Conservation (phyloP, 2,888 invertebrate genomes). For the Epinotia ramella region DNA sequence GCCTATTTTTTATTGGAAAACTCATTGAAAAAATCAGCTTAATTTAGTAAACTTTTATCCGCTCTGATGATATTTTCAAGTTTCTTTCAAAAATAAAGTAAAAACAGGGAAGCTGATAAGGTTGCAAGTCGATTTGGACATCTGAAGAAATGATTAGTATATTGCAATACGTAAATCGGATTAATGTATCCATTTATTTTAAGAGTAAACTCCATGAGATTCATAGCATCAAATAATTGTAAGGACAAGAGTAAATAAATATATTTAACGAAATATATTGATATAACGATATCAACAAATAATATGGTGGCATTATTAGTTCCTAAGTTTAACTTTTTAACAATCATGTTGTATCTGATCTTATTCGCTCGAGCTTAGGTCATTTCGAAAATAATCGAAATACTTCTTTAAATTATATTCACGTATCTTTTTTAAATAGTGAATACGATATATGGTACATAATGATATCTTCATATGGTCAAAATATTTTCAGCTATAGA, state of each 20-base stretch:
- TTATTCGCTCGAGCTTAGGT: not conserved
- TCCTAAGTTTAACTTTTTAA: conserved; percentile 1
- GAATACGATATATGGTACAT: not conserved
- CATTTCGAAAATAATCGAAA: not conserved
- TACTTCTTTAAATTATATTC: not conserved
- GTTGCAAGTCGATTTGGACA: not conserved
- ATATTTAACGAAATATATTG: not conserved
- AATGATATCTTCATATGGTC: not conserved
- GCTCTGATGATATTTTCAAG: not conserved
- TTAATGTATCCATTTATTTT: conserved; percentile 1
- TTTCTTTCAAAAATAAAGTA: not conserved
- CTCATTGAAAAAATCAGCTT: not conserved
- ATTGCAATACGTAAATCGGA: not conserved
- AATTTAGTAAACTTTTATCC: too few species aligned
- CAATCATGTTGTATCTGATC: not conserved
- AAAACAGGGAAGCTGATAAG: not conserved
- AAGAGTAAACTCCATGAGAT: conserved; percentile 20
- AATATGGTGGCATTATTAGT: conserved; percentile 1
- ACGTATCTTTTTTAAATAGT: not conserved
- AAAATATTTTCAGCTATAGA: conserved; percentile 8
- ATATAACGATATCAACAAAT: not conserved
- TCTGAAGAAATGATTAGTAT: not conserved
- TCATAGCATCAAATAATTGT: conserved; percentile 30
- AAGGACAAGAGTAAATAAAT: conserved; percentile 10
- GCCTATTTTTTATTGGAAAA: not conserved